Conservation (phyloP, 2,888 invertebrate species). For the Tricholauxania praeusta region DNA sequence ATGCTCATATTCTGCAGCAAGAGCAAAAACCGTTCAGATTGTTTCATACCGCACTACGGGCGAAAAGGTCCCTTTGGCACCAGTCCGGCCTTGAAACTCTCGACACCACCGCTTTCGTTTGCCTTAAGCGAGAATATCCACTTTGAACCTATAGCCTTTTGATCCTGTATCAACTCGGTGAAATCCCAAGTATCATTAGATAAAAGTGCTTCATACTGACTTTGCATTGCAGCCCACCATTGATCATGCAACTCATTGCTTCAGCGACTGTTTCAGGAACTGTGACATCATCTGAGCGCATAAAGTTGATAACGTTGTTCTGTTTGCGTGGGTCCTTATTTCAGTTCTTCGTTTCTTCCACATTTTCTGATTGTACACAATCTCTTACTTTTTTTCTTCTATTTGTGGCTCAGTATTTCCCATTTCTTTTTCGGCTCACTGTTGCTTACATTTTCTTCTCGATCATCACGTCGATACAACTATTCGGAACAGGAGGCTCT, state of each 20-base stretch:
- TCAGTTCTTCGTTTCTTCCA: neutral
- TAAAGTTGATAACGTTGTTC: conserved; percentile 24
- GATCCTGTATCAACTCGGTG: conserved; percentile 34
- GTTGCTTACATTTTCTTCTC: too few relatives aligned
- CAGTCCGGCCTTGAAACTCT: conserved; percentile 43
- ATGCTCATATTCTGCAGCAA: conserved; percentile 34
- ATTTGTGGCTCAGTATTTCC: too few relatives aligned
- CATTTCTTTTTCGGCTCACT: too few relatives aligned
- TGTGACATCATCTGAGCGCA: neutral
- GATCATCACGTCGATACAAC: neutral
- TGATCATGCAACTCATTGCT: neutral
- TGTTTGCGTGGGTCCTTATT: conserved; percentile 13
- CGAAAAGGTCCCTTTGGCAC: conserved; percentile 44
- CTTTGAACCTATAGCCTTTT: conserved; percentile 39
- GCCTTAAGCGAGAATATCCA: conserved; percentile 42
- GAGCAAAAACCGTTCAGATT: conserved; percentile 28
- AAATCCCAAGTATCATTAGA: conserved; percentile 37
- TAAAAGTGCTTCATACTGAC: conserved; percentile 21
- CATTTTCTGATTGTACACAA: neutral
- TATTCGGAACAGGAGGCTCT: neutral
- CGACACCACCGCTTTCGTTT: conserved; percentile 38
- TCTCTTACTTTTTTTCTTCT: too few relatives aligned
- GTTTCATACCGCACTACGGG: conserved; percentile 36
- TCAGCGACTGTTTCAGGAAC: conserved; percentile 19
- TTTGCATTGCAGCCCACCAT: conserved; percentile 31